phyloP scores from a whole-genome alignment of 2,797 vertebrate species.

The Gymnocypris eckloni region DNA sequence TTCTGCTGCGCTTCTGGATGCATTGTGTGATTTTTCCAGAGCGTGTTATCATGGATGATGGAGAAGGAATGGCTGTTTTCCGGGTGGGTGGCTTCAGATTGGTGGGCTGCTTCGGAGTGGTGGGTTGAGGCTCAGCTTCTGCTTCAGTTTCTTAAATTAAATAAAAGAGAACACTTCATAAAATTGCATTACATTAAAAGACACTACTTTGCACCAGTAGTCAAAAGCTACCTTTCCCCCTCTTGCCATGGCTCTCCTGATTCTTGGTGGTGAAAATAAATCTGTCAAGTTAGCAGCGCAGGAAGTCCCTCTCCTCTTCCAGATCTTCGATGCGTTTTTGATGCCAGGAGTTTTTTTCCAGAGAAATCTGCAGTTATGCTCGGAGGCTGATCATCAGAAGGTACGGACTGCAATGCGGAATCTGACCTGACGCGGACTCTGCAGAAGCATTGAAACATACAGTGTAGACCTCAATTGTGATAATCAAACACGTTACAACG shows the following conservation, averaged over 20 bases:
- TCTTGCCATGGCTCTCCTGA: slow-evolving; percentile 65
- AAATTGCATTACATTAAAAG: background rate
- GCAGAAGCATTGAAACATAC: background rate
- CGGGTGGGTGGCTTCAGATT: slow-evolving; percentile 64
- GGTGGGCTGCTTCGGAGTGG: slow-evolving; percentile 37
- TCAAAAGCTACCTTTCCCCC: background rate
- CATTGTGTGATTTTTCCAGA: slow-evolving; percentile 76
- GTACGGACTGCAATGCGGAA: slow-evolving; percentile 75
- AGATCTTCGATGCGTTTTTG: slow-evolving; percentile 90
- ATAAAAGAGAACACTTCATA: background rate
- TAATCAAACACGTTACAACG: background rate
- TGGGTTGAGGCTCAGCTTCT: slow-evolving; percentile 57
- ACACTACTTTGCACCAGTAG: background rate
- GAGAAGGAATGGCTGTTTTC: slow-evolving; percentile 59
- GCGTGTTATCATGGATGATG: slow-evolving; percentile 78
- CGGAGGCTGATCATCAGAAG: slow-evolving; percentile 83
- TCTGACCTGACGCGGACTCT: slow-evolving; percentile 69
- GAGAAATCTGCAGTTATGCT: slow-evolving; percentile 85
- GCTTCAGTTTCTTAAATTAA: slow-evolving; percentile 44
- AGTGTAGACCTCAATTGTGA: background rate
- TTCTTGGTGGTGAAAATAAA: slow-evolving; percentile 83
- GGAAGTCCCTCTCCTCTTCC: slow-evolving; percentile 89
- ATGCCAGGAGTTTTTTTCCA: slow-evolving; percentile 89
- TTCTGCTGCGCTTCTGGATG: slow-evolving; percentile 64
- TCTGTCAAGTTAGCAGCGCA: slow-evolving; percentile 88